Evolutionary conservation across 2,888 invertebrate species (phyloP).

Genomic region (Dendrolimus houi): DNA sequence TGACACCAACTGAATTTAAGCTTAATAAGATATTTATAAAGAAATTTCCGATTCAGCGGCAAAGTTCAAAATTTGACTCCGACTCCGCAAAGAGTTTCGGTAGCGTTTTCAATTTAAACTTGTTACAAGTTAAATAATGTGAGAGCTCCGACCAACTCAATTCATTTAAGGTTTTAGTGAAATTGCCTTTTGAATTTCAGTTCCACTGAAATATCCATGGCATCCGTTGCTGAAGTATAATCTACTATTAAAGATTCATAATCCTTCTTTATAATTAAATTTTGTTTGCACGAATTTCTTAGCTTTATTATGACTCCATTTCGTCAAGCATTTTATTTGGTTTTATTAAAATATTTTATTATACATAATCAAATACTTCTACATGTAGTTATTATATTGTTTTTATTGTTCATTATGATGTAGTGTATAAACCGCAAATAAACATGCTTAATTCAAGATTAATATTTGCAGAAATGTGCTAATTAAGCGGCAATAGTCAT

Average conservation of each 20-base stretch:
- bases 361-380: too few relatives aligned
- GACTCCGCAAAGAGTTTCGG: slow-evolving; percentile 68
- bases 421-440: too few relatives aligned
- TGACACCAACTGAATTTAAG: slow-evolving; percentile 75
- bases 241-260: slow-evolving; percentile 32
- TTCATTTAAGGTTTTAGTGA: slow-evolving; percentile 75
- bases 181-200: slow-evolving; percentile 72
- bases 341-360: too few relatives aligned
- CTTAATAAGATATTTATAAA: slow-evolving; percentile 76
- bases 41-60: slow-evolving; percentile 74
- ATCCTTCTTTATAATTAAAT: slow-evolving; percentile 29
- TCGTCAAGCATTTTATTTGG: too few relatives aligned
- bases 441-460: too few relatives aligned
- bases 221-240: slow-evolving; percentile 30
- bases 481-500: too few relatives aligned
- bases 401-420: too few relatives aligned
- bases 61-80: slow-evolving; percentile 74
- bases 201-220: slow-evolving; percentile 59
- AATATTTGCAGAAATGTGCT: too few relatives aligned
- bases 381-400: too few relatives aligned
- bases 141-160: slow-evolving; percentile 69
- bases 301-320: background rate
- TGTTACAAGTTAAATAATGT: slow-evolving; percentile 74
- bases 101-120: slow-evolving; percentile 76
- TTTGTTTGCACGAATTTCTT: background rate